phyloP scores from a whole-genome alignment of 2,113 vertebrate genomes.

The Myanophis thanlyinensis region DNA sequence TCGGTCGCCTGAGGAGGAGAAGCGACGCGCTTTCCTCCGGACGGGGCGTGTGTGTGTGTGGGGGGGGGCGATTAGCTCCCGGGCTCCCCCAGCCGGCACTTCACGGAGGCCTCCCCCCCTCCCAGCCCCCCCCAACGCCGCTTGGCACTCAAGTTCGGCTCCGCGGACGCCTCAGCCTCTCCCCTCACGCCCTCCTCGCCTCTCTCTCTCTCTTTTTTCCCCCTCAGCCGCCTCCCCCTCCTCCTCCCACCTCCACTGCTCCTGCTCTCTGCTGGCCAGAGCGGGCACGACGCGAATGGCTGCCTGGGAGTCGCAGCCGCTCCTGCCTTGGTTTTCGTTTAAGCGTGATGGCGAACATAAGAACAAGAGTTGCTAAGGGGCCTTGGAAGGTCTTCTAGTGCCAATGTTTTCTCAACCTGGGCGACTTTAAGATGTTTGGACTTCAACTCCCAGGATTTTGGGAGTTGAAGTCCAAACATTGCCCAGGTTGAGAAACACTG shows the following conservation, averaged over 20 bases:
- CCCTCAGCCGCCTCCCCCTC: not conserved
- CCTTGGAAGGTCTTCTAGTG: too few relatives aligned
- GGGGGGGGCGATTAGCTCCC: not conserved
- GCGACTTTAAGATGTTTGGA: too few relatives aligned
- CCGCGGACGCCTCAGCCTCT: not conserved
- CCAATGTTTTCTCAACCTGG: too few relatives aligned
- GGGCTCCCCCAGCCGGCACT: not conserved
- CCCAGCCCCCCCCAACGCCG: not conserved
- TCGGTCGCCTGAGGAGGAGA: not conserved
- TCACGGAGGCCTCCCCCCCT: slow-evolving; percentile 5
- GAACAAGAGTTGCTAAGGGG: too few relatives aligned
- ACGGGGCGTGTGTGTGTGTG: too few relatives aligned
- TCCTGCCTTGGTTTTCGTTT: not conserved
- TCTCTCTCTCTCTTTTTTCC: not conserved
- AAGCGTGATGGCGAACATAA: not conserved
- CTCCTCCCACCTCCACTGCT: not conserved
- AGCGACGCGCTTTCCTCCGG: not conserved
- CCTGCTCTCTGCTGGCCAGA: not conserved
- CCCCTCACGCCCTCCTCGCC: not conserved
- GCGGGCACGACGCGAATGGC: not conserved
- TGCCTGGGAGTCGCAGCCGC: not conserved
- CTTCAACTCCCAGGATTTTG: too few relatives aligned
- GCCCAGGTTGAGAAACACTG: too few relatives aligned
- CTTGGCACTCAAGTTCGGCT: not conserved
- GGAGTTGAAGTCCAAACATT: too few relatives aligned